Evolutionary conservation across 2,888 invertebrate species (phyloP).

Genomic region (Heliothis peltigera): DNA sequence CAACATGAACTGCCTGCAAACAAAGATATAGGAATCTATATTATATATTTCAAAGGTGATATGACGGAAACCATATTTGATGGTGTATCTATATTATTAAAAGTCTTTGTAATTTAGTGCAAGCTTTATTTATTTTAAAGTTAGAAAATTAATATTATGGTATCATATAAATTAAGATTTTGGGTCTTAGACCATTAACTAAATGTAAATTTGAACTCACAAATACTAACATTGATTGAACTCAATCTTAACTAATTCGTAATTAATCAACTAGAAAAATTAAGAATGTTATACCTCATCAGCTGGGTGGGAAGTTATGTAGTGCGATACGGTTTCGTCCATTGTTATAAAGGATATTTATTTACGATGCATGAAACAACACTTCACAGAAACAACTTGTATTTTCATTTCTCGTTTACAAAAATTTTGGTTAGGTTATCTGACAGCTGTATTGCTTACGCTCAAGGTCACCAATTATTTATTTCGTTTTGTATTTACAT

Average conservation of each 20-base stretch:
- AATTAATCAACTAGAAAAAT: slow-evolving; percentile 2
- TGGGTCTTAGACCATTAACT: neutral
- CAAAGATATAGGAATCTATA: slow-evolving; percentile 13
- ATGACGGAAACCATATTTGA: too few species aligned
- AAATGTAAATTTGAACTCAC: neutral
- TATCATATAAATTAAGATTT: neutral
- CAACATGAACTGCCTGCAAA: slow-evolving; percentile 81
- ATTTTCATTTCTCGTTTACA: slow-evolving; percentile 55
- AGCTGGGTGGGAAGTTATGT: slow-evolving; percentile 82
- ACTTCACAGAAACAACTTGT: slow-evolving; percentile 61
- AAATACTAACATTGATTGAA: slow-evolving; percentile 8
- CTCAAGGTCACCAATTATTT: slow-evolving; percentile 68
- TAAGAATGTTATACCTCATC: slow-evolving; percentile 73
- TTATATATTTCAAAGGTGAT: neutral
- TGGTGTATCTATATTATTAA: too few species aligned
- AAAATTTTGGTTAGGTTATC: slow-evolving; percentile 62
- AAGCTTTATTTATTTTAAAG: neutral
- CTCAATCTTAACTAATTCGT: slow-evolving; percentile 13
- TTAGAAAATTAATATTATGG: too few species aligned
- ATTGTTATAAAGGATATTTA: slow-evolving; percentile 79
- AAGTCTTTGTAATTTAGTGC: too few species aligned
- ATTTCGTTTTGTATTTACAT: slow-evolving; percentile 28
- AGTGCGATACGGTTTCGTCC: slow-evolving; percentile 86
- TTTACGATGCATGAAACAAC: slow-evolving; percentile 65
- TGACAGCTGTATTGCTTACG: slow-evolving; percentile 69